phyloP scores from a whole-genome alignment of 2,888 invertebrate genomes.

The Isotomurus palustris region DNA sequence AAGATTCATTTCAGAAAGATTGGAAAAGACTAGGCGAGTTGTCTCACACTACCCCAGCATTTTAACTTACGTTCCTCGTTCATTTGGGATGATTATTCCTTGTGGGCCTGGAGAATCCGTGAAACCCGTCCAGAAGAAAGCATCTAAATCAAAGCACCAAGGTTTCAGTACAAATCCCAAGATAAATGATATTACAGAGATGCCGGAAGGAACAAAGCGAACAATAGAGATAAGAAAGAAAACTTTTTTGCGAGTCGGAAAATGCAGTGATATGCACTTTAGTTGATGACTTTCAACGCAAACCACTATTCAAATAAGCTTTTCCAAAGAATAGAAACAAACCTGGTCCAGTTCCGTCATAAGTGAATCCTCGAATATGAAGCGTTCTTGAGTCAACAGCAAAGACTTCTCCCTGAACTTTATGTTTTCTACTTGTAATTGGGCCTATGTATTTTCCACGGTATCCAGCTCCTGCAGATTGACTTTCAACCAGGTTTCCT shows the following conservation, averaged over 20 bases:
- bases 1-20: slow-evolving; percentile 27
- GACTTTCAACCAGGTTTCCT: slow-evolving; percentile 7
- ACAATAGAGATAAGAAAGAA: background rate
- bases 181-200: too few species aligned
- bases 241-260: background rate
- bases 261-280: background rate
- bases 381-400: slow-evolving; percentile 83
- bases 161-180: too few species aligned
- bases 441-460: slow-evolving; percentile 73
- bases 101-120: slow-evolving; percentile 63
- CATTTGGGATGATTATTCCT: slow-evolving; percentile 74
- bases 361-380: slow-evolving; percentile 79
- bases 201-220: too few species aligned
- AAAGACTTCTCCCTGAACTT: slow-evolving; percentile 77
- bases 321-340: too few species aligned
- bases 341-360: slow-evolving; percentile 90
- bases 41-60: too few species aligned
- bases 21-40: too few species aligned
- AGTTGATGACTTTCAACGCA: too few species aligned
- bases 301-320: too few species aligned
- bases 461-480: slow-evolving; percentile 52
- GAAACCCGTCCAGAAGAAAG: slow-evolving; percentile 82
- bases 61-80: slow-evolving; percentile 64
- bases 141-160: slow-evolving; percentile 63
- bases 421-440: slow-evolving; percentile 74